Base-by-base conservation (phyloP, 2,797 vertebrate species). In the Alectoris magna region DNA sequence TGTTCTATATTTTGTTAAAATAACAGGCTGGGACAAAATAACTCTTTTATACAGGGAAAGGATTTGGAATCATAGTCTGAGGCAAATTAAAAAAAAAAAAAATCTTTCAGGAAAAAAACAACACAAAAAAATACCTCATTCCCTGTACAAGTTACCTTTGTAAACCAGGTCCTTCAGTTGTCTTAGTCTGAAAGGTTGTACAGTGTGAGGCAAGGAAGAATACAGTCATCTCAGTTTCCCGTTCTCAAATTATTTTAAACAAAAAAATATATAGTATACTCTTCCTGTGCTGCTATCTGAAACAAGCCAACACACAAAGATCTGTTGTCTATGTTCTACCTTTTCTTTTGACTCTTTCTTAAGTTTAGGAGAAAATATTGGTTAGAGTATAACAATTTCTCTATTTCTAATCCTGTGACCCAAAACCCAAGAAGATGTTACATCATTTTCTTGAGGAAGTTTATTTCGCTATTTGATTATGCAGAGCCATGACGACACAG, bases 201-300 rank as follows among this genome's bases (percentile, higher is more conserved):
- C 0, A 2, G 5, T 41, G 23, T 39, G 58, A 59, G 44, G 24
- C 6, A 23, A 46, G 9, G 29, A 67, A 14, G 83, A 74, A 56
- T 22, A 63, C 10, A 43, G 27, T 6, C 69, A 4, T 26, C 29
- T 73, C 64, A 60, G 31, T 14, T 70, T 84, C 56, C 18, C 63
- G 11, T 63, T 68, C 26, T 63, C 23, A 36, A 3, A 9, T 3
- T 49, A 39, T 46, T 70, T 92, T 29, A 69, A 72, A 34, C 11
- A 48, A 88, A 60, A 11, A 23, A 4, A 67, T 9, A 38, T 14
- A 6, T 18, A 12, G 8, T 15, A 10, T 43, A 36, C 14, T 51
- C n/a, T 43, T 29, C 4, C 4, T n/a, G 14, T 51, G 24, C n/a
- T 48, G 43, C 11, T 48, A 31, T 0, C 0, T 80, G 75, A 56